Evolutionary conservation across 2,888 invertebrate species (phyloP), one percentile per base, ranked within the genome.

Genomic region (Prosapia bicincta): DNA sequence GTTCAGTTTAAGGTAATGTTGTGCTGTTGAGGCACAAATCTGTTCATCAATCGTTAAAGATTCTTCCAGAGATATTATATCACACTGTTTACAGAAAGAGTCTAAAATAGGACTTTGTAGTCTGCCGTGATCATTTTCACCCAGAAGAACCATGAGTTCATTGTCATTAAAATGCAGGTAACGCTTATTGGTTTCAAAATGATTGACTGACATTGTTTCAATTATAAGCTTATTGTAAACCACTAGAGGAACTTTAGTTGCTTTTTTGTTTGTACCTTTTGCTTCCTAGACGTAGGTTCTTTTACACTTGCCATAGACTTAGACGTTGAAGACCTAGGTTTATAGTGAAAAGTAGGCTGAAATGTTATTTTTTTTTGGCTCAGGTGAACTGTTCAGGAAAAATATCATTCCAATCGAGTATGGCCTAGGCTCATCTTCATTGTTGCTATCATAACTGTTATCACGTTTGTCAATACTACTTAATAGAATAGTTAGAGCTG

Each of bases 1-100:
- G 78, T 83, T 84, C 74, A 81, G 83, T 73, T 82, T 82, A 71
- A 83, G 30, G 26, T 43, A 67, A 24, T 71, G 73, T 23, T 78
- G 54, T 5, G 71, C 77, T 78, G 81, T 82, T 43, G 79, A 80
- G 13, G 81, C 78, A 77, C 81, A 82, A 23, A 82, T 79, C 76
- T 82, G 81, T 75, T 82, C 82, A 74, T 82, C 82, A 23, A 82
- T 70, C 7, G 80, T 80, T 26, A 82, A 72, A 6, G 69, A 54
- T 76, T 79, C 43, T 72, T 81, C 80, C 66, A 80, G 66, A n/a
- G 79, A 79, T 13, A 81, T 71, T 65, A 43, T 30, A 13, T 32
- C 26, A 78, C 78, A 81, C 76, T 72, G 78, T 66, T 68, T 30
- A 67, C 74, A 76, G 3, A 81, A 72, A 26, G 74, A 26, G 43